Conservation (phyloP, 2,113 vertebrate genomes). For the Herpetotheres cachinnans region DNA sequence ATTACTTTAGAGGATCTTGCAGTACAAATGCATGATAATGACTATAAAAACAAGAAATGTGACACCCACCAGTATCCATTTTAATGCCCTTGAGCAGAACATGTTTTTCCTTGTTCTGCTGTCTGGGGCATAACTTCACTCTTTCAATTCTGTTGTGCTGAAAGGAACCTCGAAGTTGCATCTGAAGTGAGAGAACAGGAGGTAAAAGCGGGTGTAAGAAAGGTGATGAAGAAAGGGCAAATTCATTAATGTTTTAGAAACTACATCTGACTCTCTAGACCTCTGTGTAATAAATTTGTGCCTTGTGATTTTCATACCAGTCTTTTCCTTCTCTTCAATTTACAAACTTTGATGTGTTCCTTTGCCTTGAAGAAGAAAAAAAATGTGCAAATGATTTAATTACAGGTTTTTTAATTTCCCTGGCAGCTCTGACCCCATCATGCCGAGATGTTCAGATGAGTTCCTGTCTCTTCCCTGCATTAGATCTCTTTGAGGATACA, state of each 20-base stretch:
- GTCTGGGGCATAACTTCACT: neutral
- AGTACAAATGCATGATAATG: neutral
- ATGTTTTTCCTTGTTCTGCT: neutral
- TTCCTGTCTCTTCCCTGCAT: neutral
- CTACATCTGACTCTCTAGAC: neutral
- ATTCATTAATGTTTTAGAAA: slow-evolving; percentile 10
- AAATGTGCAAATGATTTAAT: neutral
- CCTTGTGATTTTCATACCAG: neutral
- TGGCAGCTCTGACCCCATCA: neutral
- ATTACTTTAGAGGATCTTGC: neutral
- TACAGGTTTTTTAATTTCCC: neutral
- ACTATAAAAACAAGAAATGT: neutral
- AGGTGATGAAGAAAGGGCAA: neutral
- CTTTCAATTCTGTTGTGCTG: neutral
- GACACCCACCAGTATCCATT: neutral
- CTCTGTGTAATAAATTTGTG: neutral
- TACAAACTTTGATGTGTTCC: neutral
- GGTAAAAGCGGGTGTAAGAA: neutral
- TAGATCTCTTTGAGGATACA: neutral
- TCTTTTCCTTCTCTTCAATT: neutral
- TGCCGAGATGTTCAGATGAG: neutral
- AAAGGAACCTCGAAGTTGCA: neutral
- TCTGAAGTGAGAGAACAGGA: neutral
- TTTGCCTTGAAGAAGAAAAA: neutral
- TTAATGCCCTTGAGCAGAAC: neutral